Conservation (phyloP, 1,140 invertebrate species). For the Alviniconcha marisindica region DNA sequence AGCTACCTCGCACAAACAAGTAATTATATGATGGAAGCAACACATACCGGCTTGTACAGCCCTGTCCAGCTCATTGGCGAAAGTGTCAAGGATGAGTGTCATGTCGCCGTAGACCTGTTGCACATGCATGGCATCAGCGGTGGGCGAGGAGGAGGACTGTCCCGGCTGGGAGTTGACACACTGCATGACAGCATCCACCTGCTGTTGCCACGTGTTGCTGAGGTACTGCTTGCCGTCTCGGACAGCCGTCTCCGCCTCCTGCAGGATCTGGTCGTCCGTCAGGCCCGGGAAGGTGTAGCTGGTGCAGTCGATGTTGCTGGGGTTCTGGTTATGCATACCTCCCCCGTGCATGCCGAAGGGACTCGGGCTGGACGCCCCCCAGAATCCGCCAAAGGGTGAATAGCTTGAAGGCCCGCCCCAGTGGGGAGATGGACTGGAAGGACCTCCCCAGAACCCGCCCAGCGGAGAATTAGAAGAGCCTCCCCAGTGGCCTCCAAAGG, state of each 20-base stretch:
- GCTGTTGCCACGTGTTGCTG: neutral
- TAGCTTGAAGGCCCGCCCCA: too few species aligned
- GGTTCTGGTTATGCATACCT: neutral
- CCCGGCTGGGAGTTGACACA: neutral
- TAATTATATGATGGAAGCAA: too few species aligned
- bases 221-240: neutral
- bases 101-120: neutral
- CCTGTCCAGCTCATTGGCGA: neutral
- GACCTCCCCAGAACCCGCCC: neutral
- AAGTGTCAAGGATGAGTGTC: neutral
- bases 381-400: neutral
- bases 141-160: neutral
- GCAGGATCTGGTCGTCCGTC: neutral
- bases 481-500: neutral
- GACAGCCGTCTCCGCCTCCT: neutral
- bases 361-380: neutral
- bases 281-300: neutral
- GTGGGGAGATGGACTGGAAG: neutral
- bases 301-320: neutral
- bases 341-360: neutral
- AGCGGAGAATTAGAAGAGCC: neutral
- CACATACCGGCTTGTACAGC: neutral
- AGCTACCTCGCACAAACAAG: too few species aligned
- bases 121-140: neutral
- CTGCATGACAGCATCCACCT: neutral